Evolutionary conservation across 2,797 vertebrate species (phyloP).

Genomic region (Enteromius treurensis): DNA sequence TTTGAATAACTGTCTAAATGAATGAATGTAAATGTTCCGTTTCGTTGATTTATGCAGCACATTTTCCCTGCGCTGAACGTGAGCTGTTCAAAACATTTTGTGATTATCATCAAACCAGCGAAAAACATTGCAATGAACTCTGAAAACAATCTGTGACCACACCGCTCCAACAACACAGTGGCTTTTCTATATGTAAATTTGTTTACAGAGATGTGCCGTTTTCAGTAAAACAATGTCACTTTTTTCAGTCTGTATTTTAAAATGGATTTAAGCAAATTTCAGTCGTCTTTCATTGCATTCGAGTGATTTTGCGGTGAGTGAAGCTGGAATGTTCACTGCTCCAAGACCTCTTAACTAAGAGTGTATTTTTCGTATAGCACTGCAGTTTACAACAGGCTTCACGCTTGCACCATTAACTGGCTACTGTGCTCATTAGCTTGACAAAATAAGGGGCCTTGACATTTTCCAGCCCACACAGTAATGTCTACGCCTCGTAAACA

Average conservation of each 20-base stretch:
- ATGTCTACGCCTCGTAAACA: constrained; percentile 47
- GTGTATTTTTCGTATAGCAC: constrained; percentile 38
- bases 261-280: constrained; percentile 18
- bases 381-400: constrained; percentile 49
- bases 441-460: constrained; percentile 56
- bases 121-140: constrained; percentile 36
- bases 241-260: background rate
- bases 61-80: constrained; percentile 18
- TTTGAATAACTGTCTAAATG: constrained; percentile 32
- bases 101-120: constrained; percentile 40
- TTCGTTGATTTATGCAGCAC: constrained; percentile 38
- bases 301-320: constrained; percentile 1
- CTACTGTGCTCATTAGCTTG: constrained; percentile 56
- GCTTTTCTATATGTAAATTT: constrained; percentile 31
- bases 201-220: background rate
- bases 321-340: constrained; percentile 17
- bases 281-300: constrained; percentile 20
- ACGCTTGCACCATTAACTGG: constrained; percentile 48
- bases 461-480: constrained; percentile 58
- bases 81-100: constrained; percentile 31
- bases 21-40: constrained; percentile 25
- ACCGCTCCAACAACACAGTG: background rate
- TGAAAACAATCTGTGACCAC: constrained; percentile 28
- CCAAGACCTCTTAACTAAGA: constrained; percentile 41
- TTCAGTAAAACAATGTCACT: constrained; percentile 5